Percentiles rank a stretch among this genome's conserved stretches.
Evolutionary conservation across 2,113 vertebrate species (phyloP).

Genomic region (Mohoua ochrocephala): DNA sequence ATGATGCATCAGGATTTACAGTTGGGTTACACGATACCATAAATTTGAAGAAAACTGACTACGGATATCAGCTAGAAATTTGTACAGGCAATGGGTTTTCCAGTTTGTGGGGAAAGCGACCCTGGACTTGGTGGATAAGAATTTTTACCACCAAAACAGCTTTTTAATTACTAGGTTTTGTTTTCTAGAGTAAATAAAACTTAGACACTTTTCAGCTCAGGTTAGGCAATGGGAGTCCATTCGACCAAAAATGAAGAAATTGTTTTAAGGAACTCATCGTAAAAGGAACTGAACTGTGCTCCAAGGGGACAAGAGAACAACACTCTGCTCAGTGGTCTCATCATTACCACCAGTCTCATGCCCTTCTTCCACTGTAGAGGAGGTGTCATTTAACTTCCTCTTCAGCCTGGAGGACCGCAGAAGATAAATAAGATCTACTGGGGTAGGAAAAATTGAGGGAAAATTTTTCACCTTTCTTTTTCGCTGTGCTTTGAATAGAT

Average conservation of each 20-base stretch:
- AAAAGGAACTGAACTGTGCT: neutral
- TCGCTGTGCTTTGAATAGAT: neutral
- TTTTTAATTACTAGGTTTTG: neutral
- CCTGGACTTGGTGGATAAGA: neutral
- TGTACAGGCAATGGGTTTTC: neutral
- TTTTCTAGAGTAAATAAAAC: neutral
- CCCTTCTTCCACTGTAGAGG: neutral
- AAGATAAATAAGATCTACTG: neutral
- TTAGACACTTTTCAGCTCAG: neutral
- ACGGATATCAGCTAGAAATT: neutral
- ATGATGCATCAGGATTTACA: neutral
- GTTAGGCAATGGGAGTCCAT: neutral
- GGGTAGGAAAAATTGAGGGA: neutral
- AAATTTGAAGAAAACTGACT: neutral
- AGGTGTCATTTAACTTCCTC: neutral
- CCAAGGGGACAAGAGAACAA: neutral
- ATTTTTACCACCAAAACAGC: neutral
- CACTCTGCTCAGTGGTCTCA: neutral
- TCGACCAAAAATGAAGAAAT: neutral
- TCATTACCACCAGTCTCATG: neutral
- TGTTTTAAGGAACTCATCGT: neutral
- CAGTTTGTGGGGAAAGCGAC: neutral
- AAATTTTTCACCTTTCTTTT: neutral
- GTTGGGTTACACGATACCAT: neutral
- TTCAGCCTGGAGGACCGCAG: neutral